Conservation (phyloP, 1,140 invertebrate species). For the Drosophila biarmipes region DNA sequence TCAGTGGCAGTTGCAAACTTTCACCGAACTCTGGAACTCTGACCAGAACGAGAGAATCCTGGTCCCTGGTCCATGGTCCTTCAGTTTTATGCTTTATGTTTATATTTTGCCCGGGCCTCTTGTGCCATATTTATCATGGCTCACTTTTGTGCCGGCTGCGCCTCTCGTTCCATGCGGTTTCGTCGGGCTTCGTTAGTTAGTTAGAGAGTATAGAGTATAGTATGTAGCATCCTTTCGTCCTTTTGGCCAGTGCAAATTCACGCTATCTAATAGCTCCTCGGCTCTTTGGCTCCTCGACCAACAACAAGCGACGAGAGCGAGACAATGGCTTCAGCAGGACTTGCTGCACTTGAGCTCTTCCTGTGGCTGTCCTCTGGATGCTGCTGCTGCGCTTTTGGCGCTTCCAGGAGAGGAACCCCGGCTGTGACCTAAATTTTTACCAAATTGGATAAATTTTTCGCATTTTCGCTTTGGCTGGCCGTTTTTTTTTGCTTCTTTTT, state of each 20-base stretch:
- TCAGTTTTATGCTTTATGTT: conserved; percentile 64
- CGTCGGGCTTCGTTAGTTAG: conserved; percentile 12
- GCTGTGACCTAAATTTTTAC: conserved; percentile 84
- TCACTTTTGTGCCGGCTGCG: conserved; percentile 57
- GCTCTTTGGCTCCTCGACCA: conserved; percentile 7
- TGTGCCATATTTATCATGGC: conserved; percentile 69
- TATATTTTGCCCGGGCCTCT: conserved; percentile 26
- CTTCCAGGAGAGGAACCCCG: conserved; percentile 60
- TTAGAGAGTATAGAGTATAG: neutral
- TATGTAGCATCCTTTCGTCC: conserved; percentile 7
- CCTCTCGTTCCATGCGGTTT: conserved; percentile 36
- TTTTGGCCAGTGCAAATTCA: conserved; percentile 47
- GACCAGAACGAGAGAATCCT: conserved; percentile 3
- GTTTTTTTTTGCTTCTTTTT: conserved; percentile 13
- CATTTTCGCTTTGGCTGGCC: conserved; percentile 73
- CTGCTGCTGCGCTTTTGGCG: conserved; percentile 70
- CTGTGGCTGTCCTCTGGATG: conserved; percentile 63
- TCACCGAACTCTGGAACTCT: conserved; percentile 29
- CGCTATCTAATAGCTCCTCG: conserved; percentile 55
- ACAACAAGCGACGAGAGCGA: conserved; percentile 52
- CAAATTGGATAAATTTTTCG: conserved; percentile 84
- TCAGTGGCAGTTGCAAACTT: conserved; percentile 32
- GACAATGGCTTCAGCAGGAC: conserved; percentile 68
- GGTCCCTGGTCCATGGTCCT: conserved; percentile 16
- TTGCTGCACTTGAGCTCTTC: conserved; percentile 79